Evolutionary conservation across 2,113 vertebrate genomes (phyloP).

Genomic region (Arothron firmamentum): DNA sequence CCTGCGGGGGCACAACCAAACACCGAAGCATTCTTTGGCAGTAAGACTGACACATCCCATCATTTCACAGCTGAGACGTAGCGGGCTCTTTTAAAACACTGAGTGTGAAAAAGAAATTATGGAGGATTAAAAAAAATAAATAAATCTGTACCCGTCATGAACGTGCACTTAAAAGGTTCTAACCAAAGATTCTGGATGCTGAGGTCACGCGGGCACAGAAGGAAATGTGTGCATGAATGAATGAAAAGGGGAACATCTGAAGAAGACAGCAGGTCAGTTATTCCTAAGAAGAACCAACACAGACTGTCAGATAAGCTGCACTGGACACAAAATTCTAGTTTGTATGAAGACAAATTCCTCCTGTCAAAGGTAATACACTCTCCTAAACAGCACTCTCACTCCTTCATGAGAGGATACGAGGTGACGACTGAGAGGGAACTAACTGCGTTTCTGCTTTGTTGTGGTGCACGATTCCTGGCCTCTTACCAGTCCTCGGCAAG

Average conservation of each 20-base stretch:
- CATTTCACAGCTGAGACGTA: constrained; percentile 11
- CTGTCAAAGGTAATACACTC: neutral
- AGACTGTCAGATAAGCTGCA: constrained; percentile 26
- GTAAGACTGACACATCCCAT: constrained; percentile 42
- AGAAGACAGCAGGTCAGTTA: constrained; percentile 3
- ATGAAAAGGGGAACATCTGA: constrained; percentile 13
- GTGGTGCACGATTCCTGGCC: neutral
- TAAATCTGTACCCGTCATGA: too few species aligned
- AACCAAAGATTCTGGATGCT: too few species aligned
- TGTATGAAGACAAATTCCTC: constrained; percentile 7
- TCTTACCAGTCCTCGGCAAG: constrained; percentile 90
- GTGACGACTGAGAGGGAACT: too few species aligned
- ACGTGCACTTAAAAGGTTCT: too few species aligned
- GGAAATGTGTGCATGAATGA: constrained; percentile 13
- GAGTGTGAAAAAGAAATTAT: neutral
- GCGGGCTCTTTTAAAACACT: constrained; percentile 3
- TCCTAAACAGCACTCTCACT: neutral
- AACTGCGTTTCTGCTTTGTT: too few species aligned
- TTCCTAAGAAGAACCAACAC: constrained; percentile 3
- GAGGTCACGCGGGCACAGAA: neutral
- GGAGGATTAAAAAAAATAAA: too few species aligned
- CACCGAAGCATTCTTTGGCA: constrained; percentile 36
- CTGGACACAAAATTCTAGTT: constrained; percentile 54
- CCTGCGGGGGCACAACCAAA: constrained; percentile 48
- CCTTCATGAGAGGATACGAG: too few species aligned